Percentiles rank a stretch among this genome's conserved stretches.
Evolutionary conservation across 2,797 vertebrate species (phyloP).

Genomic region (Saxicola maurus): DNA sequence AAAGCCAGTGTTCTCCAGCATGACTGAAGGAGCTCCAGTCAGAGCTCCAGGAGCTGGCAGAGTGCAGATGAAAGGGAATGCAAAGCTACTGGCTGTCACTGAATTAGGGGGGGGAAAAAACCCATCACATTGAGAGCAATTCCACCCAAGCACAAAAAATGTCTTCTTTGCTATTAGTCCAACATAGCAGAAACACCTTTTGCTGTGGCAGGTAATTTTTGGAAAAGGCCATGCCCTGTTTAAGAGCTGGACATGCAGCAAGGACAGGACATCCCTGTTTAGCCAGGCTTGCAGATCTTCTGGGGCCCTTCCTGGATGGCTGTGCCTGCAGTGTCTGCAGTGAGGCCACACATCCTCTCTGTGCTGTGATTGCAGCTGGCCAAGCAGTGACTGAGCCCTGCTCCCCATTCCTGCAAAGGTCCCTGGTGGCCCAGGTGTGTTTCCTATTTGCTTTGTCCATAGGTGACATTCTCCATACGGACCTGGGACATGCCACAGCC

Average conservation of each 20-base stretch:
- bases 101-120: neutral
- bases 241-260: neutral
- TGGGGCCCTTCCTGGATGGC: neutral
- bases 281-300: neutral
- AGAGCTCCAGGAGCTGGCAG: neutral
- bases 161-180: neutral
- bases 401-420: neutral
- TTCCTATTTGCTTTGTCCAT: neutral
- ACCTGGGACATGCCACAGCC: neutral
- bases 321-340: neutral
- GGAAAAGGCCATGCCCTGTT: neutral
- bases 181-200: neutral
- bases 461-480: neutral
- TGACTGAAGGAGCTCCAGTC: neutral
- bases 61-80: neutral
- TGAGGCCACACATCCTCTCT: rapidly evolving
- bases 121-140: neutral
- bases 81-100: neutral
- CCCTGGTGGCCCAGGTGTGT: neutral
- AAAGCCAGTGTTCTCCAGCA: neutral
- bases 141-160: neutral
- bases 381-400: neutral
- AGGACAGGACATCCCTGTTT: neutral
- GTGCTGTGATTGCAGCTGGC: neutral
- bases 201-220: neutral